Base-by-base conservation (phyloP, 2,888 invertebrate species). In the Lithophane ornitopus region DNA sequence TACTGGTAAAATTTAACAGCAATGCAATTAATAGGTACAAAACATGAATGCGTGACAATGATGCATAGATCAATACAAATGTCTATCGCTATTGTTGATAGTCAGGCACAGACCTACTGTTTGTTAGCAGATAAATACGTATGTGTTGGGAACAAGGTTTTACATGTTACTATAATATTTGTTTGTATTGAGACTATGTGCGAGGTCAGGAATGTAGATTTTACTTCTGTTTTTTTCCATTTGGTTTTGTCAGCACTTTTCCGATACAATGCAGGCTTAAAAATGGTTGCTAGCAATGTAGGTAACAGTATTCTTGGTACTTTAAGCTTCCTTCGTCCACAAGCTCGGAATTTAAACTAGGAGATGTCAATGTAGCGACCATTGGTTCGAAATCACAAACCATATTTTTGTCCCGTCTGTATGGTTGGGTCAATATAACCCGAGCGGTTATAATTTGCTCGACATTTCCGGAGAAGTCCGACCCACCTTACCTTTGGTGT, bases 41-140 rank as follows among this genome's bases (percentile, higher is more conserved):
- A 78, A 71, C 14, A 80, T 65, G 65, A 82, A 61, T 72, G 65
- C 61, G 71, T 61, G 78, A 69, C 80, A 78, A 71, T 78, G 78
- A 68, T 78, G 28, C 49, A 80, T 82, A 44, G 41, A 78, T 78
- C 68, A 82, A 67, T 82, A 70, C n/a, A 4, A 49, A 70, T 71
- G 26, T 61, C 46, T 49, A 28, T 34, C 34, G 7, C 19, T 61
- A 65, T 80, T 71, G 71, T 65, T 63, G 39, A 56, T 58, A 49
- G 71, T 68, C 71, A 80, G 68, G 78, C 41, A 78, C 68, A n/a
- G 34, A 78, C 62, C 49, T 44, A 26, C 3, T 56, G 62, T 74
- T 74, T 66, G 61, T 62, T 74, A 26, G 49, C 22, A 44, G 41
- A 52, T 72, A 77, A 44, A 34, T 26, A 44, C 34, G 22, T 58